A percentile compares a stretch with the other conserved stretches of the same genome.
These are phyloP conservation scores for Lysandra bellargus DNA, from an alignment of 2,888 invertebrate species.

Conservation along the genomic window DNA sequence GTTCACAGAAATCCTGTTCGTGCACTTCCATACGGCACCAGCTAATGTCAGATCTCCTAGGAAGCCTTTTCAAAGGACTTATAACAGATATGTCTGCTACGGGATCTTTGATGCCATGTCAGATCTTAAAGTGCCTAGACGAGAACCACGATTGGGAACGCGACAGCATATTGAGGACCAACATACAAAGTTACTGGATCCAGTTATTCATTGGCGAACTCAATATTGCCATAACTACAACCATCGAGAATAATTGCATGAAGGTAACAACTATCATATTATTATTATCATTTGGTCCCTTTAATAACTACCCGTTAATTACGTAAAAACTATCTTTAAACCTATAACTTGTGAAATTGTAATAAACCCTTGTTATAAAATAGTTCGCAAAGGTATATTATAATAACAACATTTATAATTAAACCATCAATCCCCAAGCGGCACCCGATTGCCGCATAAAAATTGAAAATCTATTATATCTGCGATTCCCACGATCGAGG, in stretches of 20 bases:
- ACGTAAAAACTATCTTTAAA: too few species aligned
- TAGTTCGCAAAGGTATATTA: too few species aligned
- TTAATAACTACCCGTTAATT: too few species aligned
- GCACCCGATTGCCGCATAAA: too few species aligned
- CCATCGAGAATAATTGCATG: constrained; percentile 70
- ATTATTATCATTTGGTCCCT: neutral
- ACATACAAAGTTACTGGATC: constrained; percentile 59
- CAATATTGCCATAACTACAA: constrained; percentile 68
- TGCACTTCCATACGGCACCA: constrained; percentile 63
- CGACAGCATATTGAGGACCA: constrained; percentile 55
- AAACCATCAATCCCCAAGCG: too few species aligned
- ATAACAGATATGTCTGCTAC: constrained; percentile 56
- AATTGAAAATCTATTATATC: too few species aligned
- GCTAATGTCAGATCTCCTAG: constrained; percentile 59
- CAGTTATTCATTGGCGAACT: constrained; percentile 62
- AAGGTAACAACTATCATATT: constrained; percentile 50
- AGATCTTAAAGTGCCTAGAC: constrained; percentile 68
- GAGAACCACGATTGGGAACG: constrained; percentile 71
- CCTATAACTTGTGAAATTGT: too few species aligned
- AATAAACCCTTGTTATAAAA: neutral
- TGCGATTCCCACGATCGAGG: too few species aligned
- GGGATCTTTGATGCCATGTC: constrained; percentile 63
- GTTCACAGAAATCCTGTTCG: constrained; percentile 61
- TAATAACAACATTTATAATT: too few species aligned
- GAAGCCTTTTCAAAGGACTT: constrained; percentile 63